phyloP scores from a whole-genome alignment of 2,797 vertebrate species.

The Sebastes iracundus region DNA sequence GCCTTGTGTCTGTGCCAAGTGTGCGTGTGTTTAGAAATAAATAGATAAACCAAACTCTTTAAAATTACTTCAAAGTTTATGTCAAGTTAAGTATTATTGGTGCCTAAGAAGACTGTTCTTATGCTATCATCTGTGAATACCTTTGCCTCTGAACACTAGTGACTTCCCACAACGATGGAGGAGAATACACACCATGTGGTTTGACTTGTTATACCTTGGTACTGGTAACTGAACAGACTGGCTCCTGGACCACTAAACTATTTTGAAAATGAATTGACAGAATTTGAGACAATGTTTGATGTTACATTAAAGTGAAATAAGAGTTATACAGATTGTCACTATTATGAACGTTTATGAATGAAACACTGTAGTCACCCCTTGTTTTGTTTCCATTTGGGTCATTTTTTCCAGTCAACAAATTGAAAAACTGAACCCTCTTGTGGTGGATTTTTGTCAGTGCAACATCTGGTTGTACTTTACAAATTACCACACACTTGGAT shows the following conservation, averaged over 20 bases:
- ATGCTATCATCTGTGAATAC: not conserved
- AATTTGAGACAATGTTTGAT: not conserved
- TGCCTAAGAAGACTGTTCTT: not conserved
- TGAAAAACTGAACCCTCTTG: slow-evolving; percentile 14
- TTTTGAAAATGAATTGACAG: not conserved
- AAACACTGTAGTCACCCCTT: not conserved
- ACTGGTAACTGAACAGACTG: not conserved
- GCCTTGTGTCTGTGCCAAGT: not conserved
- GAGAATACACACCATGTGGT: not conserved
- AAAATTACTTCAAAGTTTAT: not conserved
- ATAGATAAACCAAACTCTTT: not conserved
- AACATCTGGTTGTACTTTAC: not conserved
- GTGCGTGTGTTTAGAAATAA: not conserved
- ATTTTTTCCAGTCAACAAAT: not conserved
- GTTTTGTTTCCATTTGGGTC: not conserved
- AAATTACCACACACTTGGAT: not conserved
- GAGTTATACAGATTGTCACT: not conserved
- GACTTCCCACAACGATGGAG: not conserved
- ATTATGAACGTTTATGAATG: not conserved
- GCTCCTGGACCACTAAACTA: not conserved
- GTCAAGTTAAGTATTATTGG: not conserved
- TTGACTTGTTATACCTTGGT: not conserved
- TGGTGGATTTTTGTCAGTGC: slow-evolving; percentile 28
- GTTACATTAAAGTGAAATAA: not conserved
- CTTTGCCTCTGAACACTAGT: not conserved